These are phyloP conservation scores for Batillaria attramentaria DNA, from an alignment of 1,140 invertebrate genomes.

Conservation along the genomic window DNA sequence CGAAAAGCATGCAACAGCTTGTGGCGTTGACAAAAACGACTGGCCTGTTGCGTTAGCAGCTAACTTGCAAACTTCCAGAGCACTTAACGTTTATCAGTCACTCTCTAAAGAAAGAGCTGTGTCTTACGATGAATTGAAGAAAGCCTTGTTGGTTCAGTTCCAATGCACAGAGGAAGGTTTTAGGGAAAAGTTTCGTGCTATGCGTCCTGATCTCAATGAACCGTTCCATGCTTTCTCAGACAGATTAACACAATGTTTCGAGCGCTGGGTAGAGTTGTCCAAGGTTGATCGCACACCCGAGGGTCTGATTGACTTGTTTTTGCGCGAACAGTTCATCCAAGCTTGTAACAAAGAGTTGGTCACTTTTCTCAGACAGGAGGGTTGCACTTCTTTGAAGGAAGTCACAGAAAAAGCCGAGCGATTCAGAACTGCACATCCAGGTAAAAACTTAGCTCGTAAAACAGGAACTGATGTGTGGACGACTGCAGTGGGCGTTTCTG, in stretches of 20 bases:
- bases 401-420: neutral
- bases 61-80: neutral
- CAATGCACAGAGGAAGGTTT: neutral
- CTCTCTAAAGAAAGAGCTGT: neutral
- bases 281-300: neutral
- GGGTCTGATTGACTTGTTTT: neutral
- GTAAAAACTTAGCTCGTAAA: neutral
- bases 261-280: neutral
- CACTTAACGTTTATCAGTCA: neutral
- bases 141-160: neutral
- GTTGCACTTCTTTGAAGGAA: neutral
- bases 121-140: neutral
- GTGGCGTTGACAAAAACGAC: neutral
- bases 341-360: neutral
- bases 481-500: too few relatives aligned
- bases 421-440: neutral
- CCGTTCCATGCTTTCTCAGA: neutral
- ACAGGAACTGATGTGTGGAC: too few relatives aligned
- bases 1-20: neutral
- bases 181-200: neutral
- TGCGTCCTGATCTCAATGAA: neutral
- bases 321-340: neutral
- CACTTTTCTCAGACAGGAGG: neutral
- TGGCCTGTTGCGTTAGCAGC: neutral
- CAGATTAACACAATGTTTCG: neutral